These are phyloP conservation scores for Parasteatoda tepidariorum DNA, from an alignment of 1,140 invertebrate genomes.

Conservation along the genomic window DNA sequence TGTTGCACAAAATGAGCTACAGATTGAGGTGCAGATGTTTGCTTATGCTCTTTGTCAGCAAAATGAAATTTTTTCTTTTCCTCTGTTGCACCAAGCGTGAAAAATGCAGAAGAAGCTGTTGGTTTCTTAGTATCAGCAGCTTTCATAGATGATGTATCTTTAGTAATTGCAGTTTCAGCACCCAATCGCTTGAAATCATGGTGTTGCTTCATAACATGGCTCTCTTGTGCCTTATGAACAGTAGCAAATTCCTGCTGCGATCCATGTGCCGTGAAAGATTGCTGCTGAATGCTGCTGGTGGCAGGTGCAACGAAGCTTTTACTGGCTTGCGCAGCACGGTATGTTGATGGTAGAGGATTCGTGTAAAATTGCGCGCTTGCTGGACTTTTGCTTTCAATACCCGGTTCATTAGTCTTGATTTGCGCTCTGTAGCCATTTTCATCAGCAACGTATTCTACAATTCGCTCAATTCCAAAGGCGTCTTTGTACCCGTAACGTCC, in stretches of 20 bases:
- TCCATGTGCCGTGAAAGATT: too few relatives aligned
- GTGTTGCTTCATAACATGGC: neutral
- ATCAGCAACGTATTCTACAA: constrained; percentile 62
- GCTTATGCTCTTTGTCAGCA: neutral
- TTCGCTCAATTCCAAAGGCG: constrained; percentile 24
- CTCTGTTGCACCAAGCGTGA: neutral
- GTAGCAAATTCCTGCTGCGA: too few relatives aligned
- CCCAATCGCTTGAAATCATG: neutral
- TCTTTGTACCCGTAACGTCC: constrained; percentile 61
- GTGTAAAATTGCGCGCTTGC: constrained; percentile 40
- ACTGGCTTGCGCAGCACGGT: neutral
- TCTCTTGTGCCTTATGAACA: too few relatives aligned
- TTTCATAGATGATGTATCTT: neutral
- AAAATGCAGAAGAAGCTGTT: neutral
- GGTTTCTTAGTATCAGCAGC: neutral
- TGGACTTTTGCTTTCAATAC: constrained; percentile 43
- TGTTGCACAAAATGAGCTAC: neutral
- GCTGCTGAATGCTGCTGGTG: too few relatives aligned
- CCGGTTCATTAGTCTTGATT: constrained; percentile 58
- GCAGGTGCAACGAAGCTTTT: too few relatives aligned
- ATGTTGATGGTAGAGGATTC: neutral
- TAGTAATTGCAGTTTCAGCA: neutral
- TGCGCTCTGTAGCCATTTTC: constrained; percentile 61
- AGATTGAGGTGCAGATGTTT: too few relatives aligned
- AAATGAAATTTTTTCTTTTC: neutral